Percentiles rank a stretch among this genome's conserved stretches.
Evolutionary conservation across 1,140 invertebrate species (phyloP).

Genomic region (Bombus sibiricus): DNA sequence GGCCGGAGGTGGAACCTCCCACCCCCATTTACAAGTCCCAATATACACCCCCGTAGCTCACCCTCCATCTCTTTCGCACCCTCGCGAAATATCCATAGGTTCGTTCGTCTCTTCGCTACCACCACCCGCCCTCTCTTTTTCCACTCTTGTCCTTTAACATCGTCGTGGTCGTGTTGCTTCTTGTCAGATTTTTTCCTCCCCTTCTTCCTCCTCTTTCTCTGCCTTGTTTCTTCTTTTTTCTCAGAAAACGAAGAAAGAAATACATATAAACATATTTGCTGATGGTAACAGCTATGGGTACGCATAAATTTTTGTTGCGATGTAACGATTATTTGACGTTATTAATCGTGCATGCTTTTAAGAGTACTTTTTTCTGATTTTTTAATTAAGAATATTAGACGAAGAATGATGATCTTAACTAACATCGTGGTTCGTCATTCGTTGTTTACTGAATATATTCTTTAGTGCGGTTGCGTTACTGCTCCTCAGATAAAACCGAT

Average conservation of each 20-base stretch:
- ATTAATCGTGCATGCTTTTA: no score
- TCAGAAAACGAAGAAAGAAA: neutral
- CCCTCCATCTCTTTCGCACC: constrained; percentile 66
- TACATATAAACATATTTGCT: neutral
- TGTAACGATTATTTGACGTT: neutral
- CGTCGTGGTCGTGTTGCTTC: constrained; percentile 45
- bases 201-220: neutral
- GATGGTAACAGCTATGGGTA: neutral
- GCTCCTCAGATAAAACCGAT: neutral
- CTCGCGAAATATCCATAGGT: constrained; percentile 70
- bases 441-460: neutral
- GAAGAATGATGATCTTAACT: no score
- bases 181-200: constrained; percentile 20
- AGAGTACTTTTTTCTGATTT: neutral
- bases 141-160: constrained; percentile 36
- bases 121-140: constrained; percentile 31
- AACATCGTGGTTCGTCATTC: neutral
- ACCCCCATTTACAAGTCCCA: constrained; percentile 77
- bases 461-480: neutral
- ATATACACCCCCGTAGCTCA: constrained; percentile 75
- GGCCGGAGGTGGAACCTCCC: constrained; percentile 70
- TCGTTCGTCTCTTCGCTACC: constrained; percentile 44
- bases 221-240: neutral
- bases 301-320: neutral
- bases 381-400: neutral